Conservation (phyloP, 1,140 invertebrate species). For the Capitella teleta region DNA sequence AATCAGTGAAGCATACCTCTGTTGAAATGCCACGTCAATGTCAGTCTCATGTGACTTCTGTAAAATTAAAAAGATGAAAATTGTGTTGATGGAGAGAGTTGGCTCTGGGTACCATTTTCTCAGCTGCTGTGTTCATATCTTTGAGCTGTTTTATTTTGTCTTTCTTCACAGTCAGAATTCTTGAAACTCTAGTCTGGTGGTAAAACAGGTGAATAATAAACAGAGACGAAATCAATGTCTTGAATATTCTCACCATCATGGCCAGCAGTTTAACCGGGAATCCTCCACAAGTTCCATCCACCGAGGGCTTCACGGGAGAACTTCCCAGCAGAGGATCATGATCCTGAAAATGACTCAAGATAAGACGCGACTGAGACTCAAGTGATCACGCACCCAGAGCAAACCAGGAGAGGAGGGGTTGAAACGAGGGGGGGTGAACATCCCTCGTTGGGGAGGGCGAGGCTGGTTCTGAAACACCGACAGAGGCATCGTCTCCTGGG, state of each 20-base stretch:
- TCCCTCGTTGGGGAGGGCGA: conserved; percentile 40
- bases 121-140: conserved; percentile 82
- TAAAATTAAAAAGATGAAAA: background rate
- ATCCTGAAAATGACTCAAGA: conserved; percentile 20
- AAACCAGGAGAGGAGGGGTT: conserved; percentile 22
- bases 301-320: conserved; percentile 40
- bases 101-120: conserved; percentile 48
- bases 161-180: conserved; percentile 72
- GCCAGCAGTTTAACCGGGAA: conserved; percentile 77
- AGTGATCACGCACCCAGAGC: background rate
- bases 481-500: conserved; percentile 77
- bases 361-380: background rate
- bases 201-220: too few relatives aligned
- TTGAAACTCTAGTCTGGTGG: conserved; percentile 59
- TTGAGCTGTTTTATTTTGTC: conserved; percentile 67
- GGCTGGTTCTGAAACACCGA: conserved; percentile 48
- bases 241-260: conserved; percentile 59
- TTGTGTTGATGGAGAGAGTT: background rate
- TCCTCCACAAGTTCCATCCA: conserved; percentile 55
- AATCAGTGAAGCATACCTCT: conserved; percentile 74
- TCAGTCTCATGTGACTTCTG: conserved; percentile 60
- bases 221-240: too few relatives aligned
- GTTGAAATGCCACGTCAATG: conserved; percentile 72
- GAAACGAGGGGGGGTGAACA: conserved; percentile 49
- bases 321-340: conserved; percentile 44